These are phyloP conservation scores for Drosophila stalkeri DNA, from an alignment of 2,888 invertebrate species.

Conservation along the genomic window DNA sequence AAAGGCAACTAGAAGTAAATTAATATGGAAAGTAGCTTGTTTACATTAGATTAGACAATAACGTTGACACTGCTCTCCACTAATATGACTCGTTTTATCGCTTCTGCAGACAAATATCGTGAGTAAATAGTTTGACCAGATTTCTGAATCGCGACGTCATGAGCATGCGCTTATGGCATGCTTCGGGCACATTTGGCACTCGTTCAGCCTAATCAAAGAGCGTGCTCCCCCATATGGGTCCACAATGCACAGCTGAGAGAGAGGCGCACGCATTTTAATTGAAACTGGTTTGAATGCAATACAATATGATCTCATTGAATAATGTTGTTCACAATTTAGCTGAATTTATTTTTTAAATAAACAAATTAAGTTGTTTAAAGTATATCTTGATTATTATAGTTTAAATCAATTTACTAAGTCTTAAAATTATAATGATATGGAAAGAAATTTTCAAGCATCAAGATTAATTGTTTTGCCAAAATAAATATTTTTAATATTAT, in stretches of 20 bases:
- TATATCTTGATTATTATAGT: neutral
- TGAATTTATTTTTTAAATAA: neutral
- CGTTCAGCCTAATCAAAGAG: constrained; percentile 1
- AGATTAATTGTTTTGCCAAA: neutral
- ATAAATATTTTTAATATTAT: neutral
- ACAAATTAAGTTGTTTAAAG: neutral
- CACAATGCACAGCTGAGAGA: neutral
- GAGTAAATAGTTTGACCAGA: constrained; percentile 35
- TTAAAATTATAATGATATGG: too few species aligned
- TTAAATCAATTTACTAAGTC: too few species aligned
- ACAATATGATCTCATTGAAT: neutral
- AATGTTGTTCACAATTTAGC: neutral
- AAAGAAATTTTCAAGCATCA: too few species aligned
- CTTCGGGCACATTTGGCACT: constrained; percentile 2
- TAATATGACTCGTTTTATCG: constrained; percentile 13
- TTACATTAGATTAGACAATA: constrained; percentile 41
- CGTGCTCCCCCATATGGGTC: constrained; percentile 18
- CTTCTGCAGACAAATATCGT: constrained; percentile 43
- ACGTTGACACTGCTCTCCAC: constrained; percentile 8
- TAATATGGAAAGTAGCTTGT: constrained; percentile 28
- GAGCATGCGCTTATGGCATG: constrained; percentile 42
- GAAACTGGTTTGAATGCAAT: constrained; percentile 3
- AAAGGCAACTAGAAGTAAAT: neutral
- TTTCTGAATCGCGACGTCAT: constrained; percentile 12
- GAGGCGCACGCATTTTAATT: neutral